These are phyloP conservation scores for Columba janthina DNA, from an alignment of 2,113 vertebrate species.

Conservation along the genomic window DNA sequence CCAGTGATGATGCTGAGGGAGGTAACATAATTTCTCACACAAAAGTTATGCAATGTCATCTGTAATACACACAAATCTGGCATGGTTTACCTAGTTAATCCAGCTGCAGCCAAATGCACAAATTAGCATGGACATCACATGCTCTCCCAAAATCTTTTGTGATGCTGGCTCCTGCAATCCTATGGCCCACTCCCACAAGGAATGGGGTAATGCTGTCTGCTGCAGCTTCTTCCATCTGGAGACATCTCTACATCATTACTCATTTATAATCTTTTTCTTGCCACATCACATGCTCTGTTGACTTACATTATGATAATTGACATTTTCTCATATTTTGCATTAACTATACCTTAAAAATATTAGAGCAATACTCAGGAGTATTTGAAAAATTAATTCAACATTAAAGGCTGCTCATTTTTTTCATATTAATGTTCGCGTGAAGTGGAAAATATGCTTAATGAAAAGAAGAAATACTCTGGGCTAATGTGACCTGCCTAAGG, in stretches of 20 bases:
- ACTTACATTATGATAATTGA: neutral
- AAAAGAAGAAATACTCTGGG: neutral
- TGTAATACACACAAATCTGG: neutral
- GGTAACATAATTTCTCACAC: neutral
- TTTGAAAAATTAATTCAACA: slow-evolving; percentile 32
- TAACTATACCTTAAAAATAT: slow-evolving; percentile 16
- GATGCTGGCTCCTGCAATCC: neutral
- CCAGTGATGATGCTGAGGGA: neutral
- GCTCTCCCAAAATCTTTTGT: neutral
- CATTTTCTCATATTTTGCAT: slow-evolving; percentile 6
- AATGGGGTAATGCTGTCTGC: neutral
- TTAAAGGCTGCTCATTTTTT: neutral
- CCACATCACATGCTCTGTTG: neutral
- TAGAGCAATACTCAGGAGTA: neutral
- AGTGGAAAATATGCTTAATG: neutral
- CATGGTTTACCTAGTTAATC: neutral
- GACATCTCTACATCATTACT: neutral
- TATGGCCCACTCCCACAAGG: neutral
- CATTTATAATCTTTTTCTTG: neutral
- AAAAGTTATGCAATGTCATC: neutral
- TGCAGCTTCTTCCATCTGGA: neutral
- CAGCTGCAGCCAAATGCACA: neutral
- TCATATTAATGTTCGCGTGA: neutral
- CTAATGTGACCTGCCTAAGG: neutral
- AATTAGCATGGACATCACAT: too few species aligned